Conservation (phyloP, 2,797 vertebrate genomes). For the Spinus pinus region DNA sequence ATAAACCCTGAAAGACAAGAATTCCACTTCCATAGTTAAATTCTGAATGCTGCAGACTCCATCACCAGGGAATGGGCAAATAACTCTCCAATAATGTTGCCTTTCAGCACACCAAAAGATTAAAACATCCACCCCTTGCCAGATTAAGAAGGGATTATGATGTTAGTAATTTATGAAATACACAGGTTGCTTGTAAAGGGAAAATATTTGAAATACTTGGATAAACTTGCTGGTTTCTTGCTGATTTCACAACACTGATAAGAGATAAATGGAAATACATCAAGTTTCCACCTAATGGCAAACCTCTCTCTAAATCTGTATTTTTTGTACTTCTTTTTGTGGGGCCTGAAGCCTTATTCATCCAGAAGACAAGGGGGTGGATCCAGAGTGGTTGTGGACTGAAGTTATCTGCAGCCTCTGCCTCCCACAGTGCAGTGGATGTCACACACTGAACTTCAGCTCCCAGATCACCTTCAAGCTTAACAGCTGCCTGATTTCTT, state of each 20-base stretch:
- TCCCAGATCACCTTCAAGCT: background rate
- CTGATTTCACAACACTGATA: background rate
- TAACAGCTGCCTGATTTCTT: background rate
- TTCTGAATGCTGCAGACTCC: conserved; percentile 43
- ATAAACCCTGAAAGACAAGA: conserved; percentile 72
- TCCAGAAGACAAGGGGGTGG: background rate
- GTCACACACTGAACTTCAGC: background rate
- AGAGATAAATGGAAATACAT: background rate
- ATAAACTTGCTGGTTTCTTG: background rate
- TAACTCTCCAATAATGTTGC: conserved; percentile 24
- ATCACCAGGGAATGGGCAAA: conserved; percentile 17
- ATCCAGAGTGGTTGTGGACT: background rate
- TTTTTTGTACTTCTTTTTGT: background rate
- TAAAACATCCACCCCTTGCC: conserved; percentile 15
- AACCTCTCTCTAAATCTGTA: background rate
- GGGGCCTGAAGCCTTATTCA: accelerated
- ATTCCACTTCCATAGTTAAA: conserved; percentile 57
- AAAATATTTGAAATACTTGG: conserved; percentile 44
- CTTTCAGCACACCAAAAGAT: conserved; percentile 1
- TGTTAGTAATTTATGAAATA: conserved; percentile 33
- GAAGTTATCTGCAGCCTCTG: background rate
- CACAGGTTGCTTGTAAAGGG: background rate
- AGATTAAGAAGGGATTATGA: conserved; percentile 35
- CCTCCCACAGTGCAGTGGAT: background rate
- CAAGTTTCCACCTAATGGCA: background rate